phyloP scores from a whole-genome alignment of 2,888 invertebrate species.

The Heliconius erato region DNA sequence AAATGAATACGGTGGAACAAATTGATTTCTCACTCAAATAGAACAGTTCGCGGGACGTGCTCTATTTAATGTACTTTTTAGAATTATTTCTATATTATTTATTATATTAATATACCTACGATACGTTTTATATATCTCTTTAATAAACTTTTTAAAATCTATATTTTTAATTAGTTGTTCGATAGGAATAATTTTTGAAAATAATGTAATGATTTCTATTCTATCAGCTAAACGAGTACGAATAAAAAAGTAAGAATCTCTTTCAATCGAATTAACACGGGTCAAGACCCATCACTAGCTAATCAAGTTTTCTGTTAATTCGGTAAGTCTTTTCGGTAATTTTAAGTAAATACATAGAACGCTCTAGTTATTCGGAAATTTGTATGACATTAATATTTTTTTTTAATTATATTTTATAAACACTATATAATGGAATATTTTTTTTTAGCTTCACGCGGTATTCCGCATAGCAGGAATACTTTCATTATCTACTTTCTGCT shows the following conservation, averaged over 20 bases:
- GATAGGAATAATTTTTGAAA: not conserved
- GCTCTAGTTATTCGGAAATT: not conserved
- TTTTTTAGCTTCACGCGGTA: too few species aligned
- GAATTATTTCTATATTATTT: not conserved
- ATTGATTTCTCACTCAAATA: constrained; percentile 84
- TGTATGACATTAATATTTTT: not conserved
- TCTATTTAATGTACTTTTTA: constrained; percentile 45
- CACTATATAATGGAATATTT: not conserved
- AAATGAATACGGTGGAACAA: constrained; percentile 84
- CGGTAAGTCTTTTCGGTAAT: constrained; percentile 14
- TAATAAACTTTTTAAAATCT: too few species aligned
- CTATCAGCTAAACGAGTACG: constrained; percentile 14
- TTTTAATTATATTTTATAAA: not conserved
- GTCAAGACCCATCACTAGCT: constrained; percentile 39
- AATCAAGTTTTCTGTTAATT: constrained; percentile 34
- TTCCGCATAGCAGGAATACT: too few species aligned
- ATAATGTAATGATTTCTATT: not conserved
- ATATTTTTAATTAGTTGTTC: too few species aligned
- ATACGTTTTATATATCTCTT: too few species aligned
- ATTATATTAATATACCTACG: too few species aligned
- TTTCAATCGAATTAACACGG: constrained; percentile 43
- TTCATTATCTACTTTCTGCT: too few species aligned
- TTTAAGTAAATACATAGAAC: not conserved
- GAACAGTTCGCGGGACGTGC: constrained; percentile 70
- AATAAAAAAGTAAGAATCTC: constrained; percentile 36